Base-by-base conservation (phyloP, 2,113 vertebrate genomes). In the Sinocyclocheilus grahami region DNA sequence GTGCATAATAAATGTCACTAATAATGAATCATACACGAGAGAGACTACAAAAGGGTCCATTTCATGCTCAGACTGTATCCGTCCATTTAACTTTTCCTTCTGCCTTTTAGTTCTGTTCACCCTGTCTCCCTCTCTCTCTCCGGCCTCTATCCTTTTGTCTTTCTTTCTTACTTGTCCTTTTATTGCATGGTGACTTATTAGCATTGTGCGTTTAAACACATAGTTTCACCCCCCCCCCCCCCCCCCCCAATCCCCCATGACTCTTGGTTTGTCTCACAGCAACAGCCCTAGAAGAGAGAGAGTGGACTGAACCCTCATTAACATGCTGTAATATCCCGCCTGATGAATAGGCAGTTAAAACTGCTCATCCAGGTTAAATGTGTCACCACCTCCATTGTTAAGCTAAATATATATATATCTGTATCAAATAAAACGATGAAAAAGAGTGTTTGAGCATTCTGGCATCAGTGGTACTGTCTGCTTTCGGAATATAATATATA, bases 261-360 rank as follows among this genome's bases (percentile, higher is more conserved):
- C n/a, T n/a, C n/a, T n/a, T 89, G 79, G 90, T 90, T 86, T 92
- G 93, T 95, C 91, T 93, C 94, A 90, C 89, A 88, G 93, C 94
- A 94, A 94, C 94, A 91, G 88, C 51, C 7, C 83, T 60, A 89
- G 82, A 86, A 85, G 89, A 90, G 90, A 89, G 74, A 87, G 77
- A n/a, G 24, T n/a, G 63, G 46, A 83, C 60, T 20, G 88, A 91
- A 86, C 86, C 89, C 91, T 93, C 90, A 93, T 94, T 94, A 92
- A 55, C 92, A 93, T 93, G 91, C 92, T 88, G 87, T 92, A 92
- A 94, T 93, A 86, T 83, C 83, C 0, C 80, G 18, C 65, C 65
- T 86, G 76, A 82, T 46, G 77, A 90, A 90, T 83, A 86, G 85
- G 82, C 84, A 55, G 75, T 81, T 85, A 82, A 77, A 89, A 39